Percentiles rank a stretch among this genome's conserved stretches.
phyloP scores from a whole-genome alignment of 2,888 invertebrate species.

The Argyra leucocephala region DNA sequence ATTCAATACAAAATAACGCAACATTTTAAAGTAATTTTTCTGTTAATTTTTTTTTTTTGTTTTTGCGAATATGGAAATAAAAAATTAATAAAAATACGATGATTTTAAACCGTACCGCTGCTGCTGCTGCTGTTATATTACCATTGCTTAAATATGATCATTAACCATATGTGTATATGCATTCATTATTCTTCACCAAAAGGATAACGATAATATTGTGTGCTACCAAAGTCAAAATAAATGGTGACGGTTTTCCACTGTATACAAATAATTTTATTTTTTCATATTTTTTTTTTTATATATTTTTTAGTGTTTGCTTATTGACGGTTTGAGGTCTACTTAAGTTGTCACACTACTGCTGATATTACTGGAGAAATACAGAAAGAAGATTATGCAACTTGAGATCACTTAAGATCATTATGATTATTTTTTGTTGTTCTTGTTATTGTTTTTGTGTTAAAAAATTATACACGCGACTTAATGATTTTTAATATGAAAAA shows the following conservation, averaged over 20 bases:
- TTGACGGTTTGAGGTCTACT: slow-evolving; percentile 6
- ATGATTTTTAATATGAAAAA: not conserved
- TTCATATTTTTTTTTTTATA: not conserved
- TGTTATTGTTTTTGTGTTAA: not conserved
- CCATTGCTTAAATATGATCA: not conserved
- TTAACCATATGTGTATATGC: not conserved
- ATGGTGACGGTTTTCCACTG: too few relatives aligned
- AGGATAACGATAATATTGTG: too few relatives aligned
- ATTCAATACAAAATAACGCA: too few relatives aligned
- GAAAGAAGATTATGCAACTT: not conserved
- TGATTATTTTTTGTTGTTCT: not conserved
- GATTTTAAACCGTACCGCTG: not conserved
- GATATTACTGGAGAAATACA: not conserved
- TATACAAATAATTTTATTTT: not conserved
- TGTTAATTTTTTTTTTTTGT: too few relatives aligned
- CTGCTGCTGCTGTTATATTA: not conserved
- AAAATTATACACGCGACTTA: slow-evolving; percentile 1
- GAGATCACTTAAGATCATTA: slow-evolving; percentile 6
- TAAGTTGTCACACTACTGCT: slow-evolving; percentile 4
- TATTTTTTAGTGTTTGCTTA: not conserved
- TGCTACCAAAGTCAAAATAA: too few relatives aligned
- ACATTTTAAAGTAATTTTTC: too few relatives aligned
- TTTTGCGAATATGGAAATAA: too few relatives aligned
- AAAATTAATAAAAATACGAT: too few relatives aligned
- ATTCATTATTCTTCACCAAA: too few relatives aligned